A percentile compares a stretch with the other conserved stretches of the same genome.
These are phyloP conservation scores for Threskiornis aethiopicus DNA, from an alignment of 2,797 vertebrate species.

Conservation along the genomic window DNA sequence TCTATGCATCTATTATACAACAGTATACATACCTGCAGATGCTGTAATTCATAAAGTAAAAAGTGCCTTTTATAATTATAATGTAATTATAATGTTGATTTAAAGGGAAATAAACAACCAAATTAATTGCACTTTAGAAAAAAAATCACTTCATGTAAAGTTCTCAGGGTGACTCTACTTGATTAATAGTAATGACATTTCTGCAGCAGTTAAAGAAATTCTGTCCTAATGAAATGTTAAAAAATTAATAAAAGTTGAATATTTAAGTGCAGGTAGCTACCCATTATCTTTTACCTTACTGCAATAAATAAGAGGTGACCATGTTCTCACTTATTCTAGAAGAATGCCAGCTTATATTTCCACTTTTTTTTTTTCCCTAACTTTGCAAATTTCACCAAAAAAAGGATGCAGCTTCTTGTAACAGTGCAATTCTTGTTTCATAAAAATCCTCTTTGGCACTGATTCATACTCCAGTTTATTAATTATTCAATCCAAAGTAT, in stretches of 20 bases:
- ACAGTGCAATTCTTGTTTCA: not conserved
- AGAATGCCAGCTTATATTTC: not conserved
- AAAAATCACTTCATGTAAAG: not conserved
- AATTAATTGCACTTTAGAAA: not conserved
- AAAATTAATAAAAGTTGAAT: not conserved
- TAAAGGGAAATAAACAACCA: not conserved
- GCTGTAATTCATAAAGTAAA: not conserved
- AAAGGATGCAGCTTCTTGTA: not conserved
- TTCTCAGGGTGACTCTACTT: not conserved
- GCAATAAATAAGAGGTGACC: not conserved
- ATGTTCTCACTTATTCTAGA: not conserved
- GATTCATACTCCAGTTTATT: not conserved
- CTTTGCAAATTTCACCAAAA: not conserved
- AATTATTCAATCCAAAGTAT: not conserved
- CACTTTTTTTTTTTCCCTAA: too few relatives aligned
- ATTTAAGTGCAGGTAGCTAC: not conserved
- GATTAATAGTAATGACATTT: not conserved
- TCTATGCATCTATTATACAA: not conserved
- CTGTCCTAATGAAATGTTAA: not conserved
- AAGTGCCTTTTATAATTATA: not conserved
- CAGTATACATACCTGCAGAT: accelerated
- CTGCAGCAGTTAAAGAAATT: not conserved
- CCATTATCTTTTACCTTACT: not conserved
- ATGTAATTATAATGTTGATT: not conserved
- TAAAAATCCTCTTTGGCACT: not conserved